Conservation (phyloP, 2,888 invertebrate genomes). For the Phaonia tiefii region DNA sequence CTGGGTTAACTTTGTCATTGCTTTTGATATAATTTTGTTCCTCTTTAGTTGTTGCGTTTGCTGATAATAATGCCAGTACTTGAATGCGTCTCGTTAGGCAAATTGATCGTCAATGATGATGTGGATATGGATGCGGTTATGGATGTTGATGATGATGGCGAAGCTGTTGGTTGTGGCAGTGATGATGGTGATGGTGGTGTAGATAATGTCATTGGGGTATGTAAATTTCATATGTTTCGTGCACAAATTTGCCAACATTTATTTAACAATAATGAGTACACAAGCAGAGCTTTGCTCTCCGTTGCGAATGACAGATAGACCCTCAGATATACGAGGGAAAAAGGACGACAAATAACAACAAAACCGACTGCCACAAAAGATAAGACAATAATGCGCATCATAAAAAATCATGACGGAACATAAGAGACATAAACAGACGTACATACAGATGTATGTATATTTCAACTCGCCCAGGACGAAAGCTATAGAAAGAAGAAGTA, state of each 20-base stretch:
- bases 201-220: slow-evolving; percentile 19
- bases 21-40: slow-evolving; percentile 22
- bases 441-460: neutral
- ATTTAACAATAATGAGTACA: slow-evolving; percentile 33
- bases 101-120: slow-evolving; percentile 47
- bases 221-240: slow-evolving; percentile 7
- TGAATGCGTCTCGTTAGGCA: slow-evolving; percentile 47
- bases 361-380: slow-evolving; percentile 43
- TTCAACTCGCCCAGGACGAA: neutral
- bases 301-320: slow-evolving; percentile 13
- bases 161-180: neutral
- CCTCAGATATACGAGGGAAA: neutral
- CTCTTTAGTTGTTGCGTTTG: neutral
- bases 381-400: slow-evolving; percentile 52
- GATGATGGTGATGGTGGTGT: neutral
- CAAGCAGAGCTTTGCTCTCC: neutral
- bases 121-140: neutral
- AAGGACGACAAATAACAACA: slow-evolving; percentile 18
- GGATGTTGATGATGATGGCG: no score
- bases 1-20: slow-evolving; percentile 17
- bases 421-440: neutral
- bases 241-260: slow-evolving; percentile 40
- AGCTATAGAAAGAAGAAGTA: slow-evolving; percentile 19
- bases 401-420: slow-evolving; percentile 43
- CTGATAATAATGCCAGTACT: slow-evolving; percentile 42